Evolutionary conservation across 2,888 invertebrate genomes (phyloP).

Genomic region (Hydrotaea diabolus): DNA sequence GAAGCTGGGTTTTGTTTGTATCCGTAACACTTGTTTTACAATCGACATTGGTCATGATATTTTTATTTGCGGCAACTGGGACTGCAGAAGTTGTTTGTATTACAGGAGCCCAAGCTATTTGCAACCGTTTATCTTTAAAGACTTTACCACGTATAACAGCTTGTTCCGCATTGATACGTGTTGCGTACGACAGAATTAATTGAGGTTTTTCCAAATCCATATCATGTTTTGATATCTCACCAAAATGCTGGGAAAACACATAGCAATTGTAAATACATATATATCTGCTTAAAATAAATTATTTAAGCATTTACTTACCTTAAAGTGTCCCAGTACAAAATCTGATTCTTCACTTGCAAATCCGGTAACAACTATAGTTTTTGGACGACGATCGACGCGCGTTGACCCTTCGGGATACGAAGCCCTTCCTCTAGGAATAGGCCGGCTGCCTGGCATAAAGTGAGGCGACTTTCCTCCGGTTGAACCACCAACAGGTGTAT

Average conservation of each 20-base stretch:
- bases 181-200: conserved; percentile 79
- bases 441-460: conserved; percentile 62
- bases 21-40: conserved; percentile 71
- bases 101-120: conserved; percentile 80
- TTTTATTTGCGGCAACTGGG: conserved; percentile 52
- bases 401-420: conserved; percentile 79
- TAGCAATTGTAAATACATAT: not conserved
- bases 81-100: conserved; percentile 69
- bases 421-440: conserved; percentile 74
- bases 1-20: conserved; percentile 60
- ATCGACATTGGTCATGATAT: conserved; percentile 70
- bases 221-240: conserved; percentile 92
- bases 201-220: conserved; percentile 86
- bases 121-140: conserved; percentile 88
- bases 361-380: conserved; percentile 92
- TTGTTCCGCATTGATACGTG: conserved; percentile 80
- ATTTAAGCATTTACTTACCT: conserved; percentile 83
- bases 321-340: conserved; percentile 90
- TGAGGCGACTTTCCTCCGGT: conserved; percentile 67
- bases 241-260: conserved; percentile 88
- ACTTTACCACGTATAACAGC: conserved; percentile 81
- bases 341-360: conserved; percentile 92
- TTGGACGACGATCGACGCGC: conserved; percentile 92
- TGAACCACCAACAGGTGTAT: conserved; percentile 59
- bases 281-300: not conserved